Base-by-base conservation (phyloP, 2,888 invertebrate genomes). In the Leucoptera coffeella region DNA sequence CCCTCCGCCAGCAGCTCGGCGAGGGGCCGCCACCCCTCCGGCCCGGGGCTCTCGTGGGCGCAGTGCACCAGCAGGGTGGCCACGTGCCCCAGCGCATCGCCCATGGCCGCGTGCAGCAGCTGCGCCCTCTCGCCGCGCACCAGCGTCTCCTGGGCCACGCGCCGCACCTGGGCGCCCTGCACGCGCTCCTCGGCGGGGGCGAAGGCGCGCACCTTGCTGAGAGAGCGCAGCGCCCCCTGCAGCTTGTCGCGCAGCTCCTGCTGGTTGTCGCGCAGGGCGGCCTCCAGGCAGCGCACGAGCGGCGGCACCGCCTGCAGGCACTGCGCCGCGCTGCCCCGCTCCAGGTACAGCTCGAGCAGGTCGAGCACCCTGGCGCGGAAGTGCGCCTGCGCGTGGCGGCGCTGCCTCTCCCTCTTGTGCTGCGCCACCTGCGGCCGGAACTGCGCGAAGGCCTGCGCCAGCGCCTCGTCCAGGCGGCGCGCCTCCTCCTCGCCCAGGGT, bases 401-500 rank as follows among this genome's bases (percentile, higher is more conserved):
- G 74, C 42, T 80, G 79, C 14, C 74, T 74, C 32, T 75, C 73
- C 34, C 60, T 69, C 43, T 76, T 75, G 1, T 60, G 47, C 38
- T 73, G 71, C 35, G 71, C 73, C 21, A 48, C 57, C 41, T 69
- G 67, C 4, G 69, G 71, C 29, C 73, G 72, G 39, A 77, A 74
- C 40, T 77, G 75, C 45, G 73, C 80, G 44, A 90, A 89, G 0
- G 84, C 88, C 28, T 78, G 78, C 0, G 82, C 78, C 30, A 90
- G 53, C 1, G 85, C 82, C 34, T 77, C 75, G 39, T 90, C 82
- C 2, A 85, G 50, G 42, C 77, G 75, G 31, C 76, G 77, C 8
- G 86, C 88, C 47, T 87, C 84, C 32, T 79, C 80, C 40, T 88
- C 87, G 35, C 77, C 76, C 40, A 90, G 76, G 40, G 85, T 75